A percentile compares a stretch with the other conserved stretches of the same genome.
Conservation (phyloP, 2,113 vertebrate species). For the Silurus glanis region DNA sequence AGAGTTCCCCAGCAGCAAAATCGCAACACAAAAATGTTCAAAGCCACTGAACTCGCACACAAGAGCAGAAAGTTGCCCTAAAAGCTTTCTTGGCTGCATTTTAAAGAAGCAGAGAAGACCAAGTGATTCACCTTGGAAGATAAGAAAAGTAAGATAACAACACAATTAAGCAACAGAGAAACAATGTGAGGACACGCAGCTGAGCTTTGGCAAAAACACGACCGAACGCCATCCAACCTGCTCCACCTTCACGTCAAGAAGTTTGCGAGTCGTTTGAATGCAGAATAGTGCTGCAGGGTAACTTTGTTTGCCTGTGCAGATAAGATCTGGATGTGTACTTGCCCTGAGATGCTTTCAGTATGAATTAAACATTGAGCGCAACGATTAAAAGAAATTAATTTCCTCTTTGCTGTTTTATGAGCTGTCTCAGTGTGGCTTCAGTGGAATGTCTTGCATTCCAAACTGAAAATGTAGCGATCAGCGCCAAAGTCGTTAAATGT, state of each 20-base stretch:
- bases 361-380: slow-evolving; percentile 8
- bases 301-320: background rate
- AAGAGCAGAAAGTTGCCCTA: background rate
- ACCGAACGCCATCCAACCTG: background rate
- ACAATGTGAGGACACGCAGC: background rate
- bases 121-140: background rate
- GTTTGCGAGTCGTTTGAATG: background rate
- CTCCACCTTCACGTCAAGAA: background rate
- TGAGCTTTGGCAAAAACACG: background rate
- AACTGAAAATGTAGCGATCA: background rate
- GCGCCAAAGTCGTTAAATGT: background rate
- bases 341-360: background rate
- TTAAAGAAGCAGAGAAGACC: background rate
- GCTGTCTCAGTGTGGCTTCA: background rate
- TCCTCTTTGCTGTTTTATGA: background rate
- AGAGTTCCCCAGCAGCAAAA: background rate
- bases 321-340: background rate
- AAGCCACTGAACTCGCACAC: too few relatives aligned
- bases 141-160: background rate
- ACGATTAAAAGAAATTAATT: background rate
- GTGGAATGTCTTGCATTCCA: background rate
- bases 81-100: background rate
- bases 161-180: background rate
- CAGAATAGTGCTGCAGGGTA: slow-evolving; percentile 5
- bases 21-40: background rate